Base-by-base conservation (phyloP, 1,140 invertebrate species). In the Drosophila funebris region DNA sequence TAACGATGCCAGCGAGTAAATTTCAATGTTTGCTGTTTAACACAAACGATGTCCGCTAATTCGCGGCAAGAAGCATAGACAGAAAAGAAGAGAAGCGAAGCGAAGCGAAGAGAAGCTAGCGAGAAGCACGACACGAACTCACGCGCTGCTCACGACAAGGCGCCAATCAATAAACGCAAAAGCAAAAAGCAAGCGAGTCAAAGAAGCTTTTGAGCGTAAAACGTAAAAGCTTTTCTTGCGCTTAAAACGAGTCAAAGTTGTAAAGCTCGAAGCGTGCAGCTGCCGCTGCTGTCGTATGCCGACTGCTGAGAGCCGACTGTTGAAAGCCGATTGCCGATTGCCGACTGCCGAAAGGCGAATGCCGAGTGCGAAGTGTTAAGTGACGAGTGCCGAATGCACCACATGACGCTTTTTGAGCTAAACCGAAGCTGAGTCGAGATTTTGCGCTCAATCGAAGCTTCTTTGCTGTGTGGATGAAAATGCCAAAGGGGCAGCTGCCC, bases 201-300 rank as follows among this genome's bases (percentile, higher is more conserved):
- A 13, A 44, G 13, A 31, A 66, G 80, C 79, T 83, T 83, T 83
- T 79, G 80, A 84, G 79, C 76, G 80, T 84, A 84, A 76, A 72
- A 72, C 80, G 79, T 83, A 84, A 83, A 83, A 83, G 79, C 79
- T 82, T 68, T 81, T 41, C 4, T 31, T 27, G 41, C 31, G 53
- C 11, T 24, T 37, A 14, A 27, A 66, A 16, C 53, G 63, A 60
- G 79, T 61, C 50, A 75, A 81, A 78, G 79, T 78, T 78, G 60
- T 57, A 67, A 63, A 83, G 79, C 79, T 82, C 18, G 48, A 18
- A 36, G 8, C 41, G 18, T 31, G 50, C 58, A 39, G 58, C 58
- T 48, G 58, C 58, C 36, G 58, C 43, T 41, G 37, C 3, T 20
- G n/a, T 36, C 61, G 39, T 24, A 5, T 31, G 41, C 18, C 50